phyloP scores from a whole-genome alignment of 2,113 vertebrate genomes.

The Hippocampus zosterae region DNA sequence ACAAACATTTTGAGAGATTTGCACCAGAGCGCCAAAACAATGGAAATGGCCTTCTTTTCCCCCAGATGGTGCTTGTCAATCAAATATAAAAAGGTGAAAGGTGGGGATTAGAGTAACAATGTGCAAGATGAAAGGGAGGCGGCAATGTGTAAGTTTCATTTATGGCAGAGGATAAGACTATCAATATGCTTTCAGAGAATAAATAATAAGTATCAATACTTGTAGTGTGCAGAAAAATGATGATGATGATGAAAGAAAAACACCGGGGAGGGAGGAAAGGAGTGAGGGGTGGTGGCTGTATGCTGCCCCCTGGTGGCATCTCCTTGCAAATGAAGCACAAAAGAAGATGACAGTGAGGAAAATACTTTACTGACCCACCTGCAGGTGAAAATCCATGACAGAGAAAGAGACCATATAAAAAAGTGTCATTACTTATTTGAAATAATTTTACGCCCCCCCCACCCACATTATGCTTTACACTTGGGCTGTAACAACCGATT shows the following conservation, averaged over 20 bases:
- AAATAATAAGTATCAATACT: constrained; percentile 50
- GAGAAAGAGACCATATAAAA: not conserved
- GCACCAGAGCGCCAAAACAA: constrained; percentile 80
- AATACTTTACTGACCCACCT: not conserved
- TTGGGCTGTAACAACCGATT: too few relatives aligned
- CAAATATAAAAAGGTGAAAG: constrained; percentile 45
- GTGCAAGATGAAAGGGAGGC: constrained; percentile 78
- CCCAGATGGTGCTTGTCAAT: constrained; percentile 76
- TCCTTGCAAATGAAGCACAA: constrained; percentile 24
- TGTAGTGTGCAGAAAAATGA: constrained; percentile 9
- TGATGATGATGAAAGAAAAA: not conserved
- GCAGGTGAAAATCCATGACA: not conserved
- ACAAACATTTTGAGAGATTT: constrained; percentile 82
- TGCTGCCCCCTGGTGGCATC: constrained; percentile 70
- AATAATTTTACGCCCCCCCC: too few relatives aligned
- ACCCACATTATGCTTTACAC: too few relatives aligned
- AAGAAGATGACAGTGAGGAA: not conserved
- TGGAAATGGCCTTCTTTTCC: constrained; percentile 72
- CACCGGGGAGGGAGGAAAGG: constrained; percentile 1
- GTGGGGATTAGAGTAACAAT: constrained; percentile 70
- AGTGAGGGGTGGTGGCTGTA: constrained; percentile 53
- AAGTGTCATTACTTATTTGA: too few relatives aligned
- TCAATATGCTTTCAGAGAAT: constrained; percentile 63
- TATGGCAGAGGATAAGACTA: constrained; percentile 76
- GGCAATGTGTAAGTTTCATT: constrained; percentile 76